Percentiles rank a stretch among this genome's conserved stretches.
These are phyloP conservation scores for Aphelenchoides fujianensis DNA, from an alignment of 1,140 invertebrate genomes.

Conservation along the genomic window DNA sequence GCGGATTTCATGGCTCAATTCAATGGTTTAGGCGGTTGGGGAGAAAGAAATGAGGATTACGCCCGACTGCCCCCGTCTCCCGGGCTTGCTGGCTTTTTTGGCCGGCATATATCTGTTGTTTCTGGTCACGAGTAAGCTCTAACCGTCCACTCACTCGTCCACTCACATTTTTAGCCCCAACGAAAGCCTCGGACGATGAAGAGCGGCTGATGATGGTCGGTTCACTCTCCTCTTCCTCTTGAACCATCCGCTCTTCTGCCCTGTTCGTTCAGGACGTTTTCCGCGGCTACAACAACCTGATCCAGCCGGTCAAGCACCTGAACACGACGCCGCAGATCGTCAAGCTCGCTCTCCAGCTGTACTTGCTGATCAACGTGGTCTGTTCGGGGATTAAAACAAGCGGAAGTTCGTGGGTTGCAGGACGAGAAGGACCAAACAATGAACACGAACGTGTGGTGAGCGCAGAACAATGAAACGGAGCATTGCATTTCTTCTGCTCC, in stretches of 20 bases:
- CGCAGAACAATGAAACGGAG: not conserved
- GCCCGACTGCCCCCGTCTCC: no score
- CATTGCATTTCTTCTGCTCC: conserved; percentile 13
- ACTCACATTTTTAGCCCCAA: not conserved
- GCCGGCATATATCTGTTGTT: no score
- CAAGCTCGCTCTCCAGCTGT: conserved; percentile 90
- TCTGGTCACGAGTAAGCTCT: no score
- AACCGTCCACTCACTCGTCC: no score
- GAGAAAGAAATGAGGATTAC: no score
- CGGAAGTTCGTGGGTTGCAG: no score
- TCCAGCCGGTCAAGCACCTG: conserved; percentile 84
- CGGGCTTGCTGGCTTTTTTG: no score
- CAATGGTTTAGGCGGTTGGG: no score
- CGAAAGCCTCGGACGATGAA: conserved; percentile 52
- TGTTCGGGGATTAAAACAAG: not conserved
- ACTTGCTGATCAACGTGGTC: conserved; percentile 92
- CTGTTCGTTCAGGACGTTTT: conserved; percentile 1
- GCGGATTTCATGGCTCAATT: no score
- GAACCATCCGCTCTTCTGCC: not conserved
- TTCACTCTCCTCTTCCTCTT: no score
- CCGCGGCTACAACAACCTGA: conserved; percentile 89
- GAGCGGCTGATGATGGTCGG: conserved; percentile 56
- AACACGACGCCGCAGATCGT: conserved; percentile 90
- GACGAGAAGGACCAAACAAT: conserved; percentile 71
- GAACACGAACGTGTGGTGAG: conserved; percentile 59